Evolutionary conservation across 2,888 invertebrate genomes (phyloP).

Genomic region (Cinara cedri): DNA sequence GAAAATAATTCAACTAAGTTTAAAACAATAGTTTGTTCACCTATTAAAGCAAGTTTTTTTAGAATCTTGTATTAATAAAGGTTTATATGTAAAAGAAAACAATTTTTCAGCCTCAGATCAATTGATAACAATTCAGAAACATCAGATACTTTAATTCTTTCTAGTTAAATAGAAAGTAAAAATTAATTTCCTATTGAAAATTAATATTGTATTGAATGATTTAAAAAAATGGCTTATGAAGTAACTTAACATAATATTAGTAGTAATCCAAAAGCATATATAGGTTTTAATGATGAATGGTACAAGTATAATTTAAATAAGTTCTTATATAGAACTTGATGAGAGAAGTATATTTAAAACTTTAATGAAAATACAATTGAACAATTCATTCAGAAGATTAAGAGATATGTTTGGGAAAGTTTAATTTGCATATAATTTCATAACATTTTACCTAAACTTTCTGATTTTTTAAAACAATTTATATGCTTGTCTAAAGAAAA

Average conservation of each 20-base stretch:
- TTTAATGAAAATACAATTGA: neutral
- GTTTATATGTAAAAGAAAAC: no score
- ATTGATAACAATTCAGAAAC: no score
- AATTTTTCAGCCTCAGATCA: no score
- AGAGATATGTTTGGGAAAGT: constrained; percentile 37
- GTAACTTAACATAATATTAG: neutral
- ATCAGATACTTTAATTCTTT: no score
- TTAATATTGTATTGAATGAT: no score
- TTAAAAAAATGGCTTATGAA: constrained; percentile 6
- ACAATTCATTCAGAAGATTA: constrained; percentile 10
- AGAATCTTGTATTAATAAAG: no score
- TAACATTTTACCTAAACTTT: constrained; percentile 31
- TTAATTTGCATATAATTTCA: constrained; percentile 22
- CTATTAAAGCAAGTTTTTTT: no score
- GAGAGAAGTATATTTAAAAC: constrained; percentile 18
- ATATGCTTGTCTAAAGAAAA: constrained; percentile 45
- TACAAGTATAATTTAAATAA: neutral
- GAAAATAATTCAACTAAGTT: no score
- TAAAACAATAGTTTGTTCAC: no score
- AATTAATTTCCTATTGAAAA: no score
- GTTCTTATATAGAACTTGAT: neutral
- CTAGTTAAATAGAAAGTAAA: no score
- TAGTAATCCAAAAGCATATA: constrained; percentile 20
- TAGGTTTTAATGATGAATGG: constrained; percentile 15
- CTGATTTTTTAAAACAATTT: constrained; percentile 45